phyloP scores from a whole-genome alignment of 2,797 vertebrate genomes.

The Podargus strigoides region DNA sequence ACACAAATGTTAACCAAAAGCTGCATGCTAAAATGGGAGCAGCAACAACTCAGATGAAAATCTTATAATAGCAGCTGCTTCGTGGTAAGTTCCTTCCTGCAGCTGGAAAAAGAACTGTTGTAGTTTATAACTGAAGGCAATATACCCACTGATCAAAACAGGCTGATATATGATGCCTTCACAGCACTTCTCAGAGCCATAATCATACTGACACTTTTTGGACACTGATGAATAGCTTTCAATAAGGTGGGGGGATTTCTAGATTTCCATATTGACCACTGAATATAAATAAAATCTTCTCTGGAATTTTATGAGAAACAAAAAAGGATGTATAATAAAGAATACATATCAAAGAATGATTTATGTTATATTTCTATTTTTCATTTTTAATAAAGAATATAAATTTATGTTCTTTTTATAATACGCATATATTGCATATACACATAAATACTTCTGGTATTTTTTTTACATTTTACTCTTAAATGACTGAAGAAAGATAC shows the following conservation, averaged over 20 bases:
- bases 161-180: conserved; percentile 1
- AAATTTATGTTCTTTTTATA: background rate
- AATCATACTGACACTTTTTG: background rate
- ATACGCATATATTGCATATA: background rate
- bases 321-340: background rate
- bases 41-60: background rate
- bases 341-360: background rate
- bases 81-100: background rate
- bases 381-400: background rate
- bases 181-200: background rate
- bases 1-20: background rate
- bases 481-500: background rate
- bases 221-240: background rate
- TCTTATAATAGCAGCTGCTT: background rate
- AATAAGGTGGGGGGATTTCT: background rate
- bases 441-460: background rate
- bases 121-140: conserved; percentile 18
- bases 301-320: background rate
- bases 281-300: background rate
- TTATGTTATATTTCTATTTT: background rate
- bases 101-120: background rate
- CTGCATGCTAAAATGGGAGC: conserved; percentile 6
- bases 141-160: conserved; percentile 6
- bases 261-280: background rate
- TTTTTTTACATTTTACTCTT: background rate